A percentile compares a stretch with the other conserved stretches of the same genome.
These are phyloP conservation scores for Amazona finschi DNA, from an alignment of 2,797 vertebrate species.

Conservation along the genomic window DNA sequence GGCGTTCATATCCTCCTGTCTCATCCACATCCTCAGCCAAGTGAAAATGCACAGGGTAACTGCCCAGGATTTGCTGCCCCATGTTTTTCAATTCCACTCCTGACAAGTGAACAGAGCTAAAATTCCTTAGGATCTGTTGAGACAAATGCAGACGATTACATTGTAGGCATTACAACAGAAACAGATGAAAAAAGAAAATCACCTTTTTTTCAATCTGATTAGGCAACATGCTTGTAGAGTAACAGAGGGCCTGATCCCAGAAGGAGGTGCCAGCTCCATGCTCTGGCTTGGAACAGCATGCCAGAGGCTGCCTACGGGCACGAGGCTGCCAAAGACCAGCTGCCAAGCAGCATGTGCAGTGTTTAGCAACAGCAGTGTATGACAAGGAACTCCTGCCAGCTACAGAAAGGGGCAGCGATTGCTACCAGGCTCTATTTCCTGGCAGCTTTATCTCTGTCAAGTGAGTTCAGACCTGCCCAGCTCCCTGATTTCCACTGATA, in stretches of 20 bases:
- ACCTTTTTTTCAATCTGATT: background rate
- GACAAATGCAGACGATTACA: background rate
- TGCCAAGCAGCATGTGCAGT: background rate
- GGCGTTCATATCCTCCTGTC: constrained; percentile 2
- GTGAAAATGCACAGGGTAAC: constrained; percentile 52
- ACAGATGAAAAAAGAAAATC: background rate
- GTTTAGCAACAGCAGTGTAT: background rate
- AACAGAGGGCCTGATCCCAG: background rate
- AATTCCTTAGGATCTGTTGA: constrained; percentile 65
- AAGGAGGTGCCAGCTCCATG: background rate
- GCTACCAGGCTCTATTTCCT: background rate
- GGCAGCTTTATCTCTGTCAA: background rate
- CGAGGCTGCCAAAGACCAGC: background rate
- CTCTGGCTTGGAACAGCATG: background rate
- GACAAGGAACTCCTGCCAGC: background rate
- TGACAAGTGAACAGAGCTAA: constrained; percentile 55
- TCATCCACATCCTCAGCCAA: constrained; percentile 49
- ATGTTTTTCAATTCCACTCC: constrained; percentile 41
- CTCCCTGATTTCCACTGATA: background rate
- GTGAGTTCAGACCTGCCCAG: background rate
- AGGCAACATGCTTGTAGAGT: background rate
- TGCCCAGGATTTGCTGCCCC: constrained; percentile 39
- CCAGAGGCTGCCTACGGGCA: background rate
- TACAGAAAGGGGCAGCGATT: background rate
- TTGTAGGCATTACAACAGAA: background rate